Conservation (phyloP, 1,140 invertebrate species). For the Drosophila novamexicana region DNA sequence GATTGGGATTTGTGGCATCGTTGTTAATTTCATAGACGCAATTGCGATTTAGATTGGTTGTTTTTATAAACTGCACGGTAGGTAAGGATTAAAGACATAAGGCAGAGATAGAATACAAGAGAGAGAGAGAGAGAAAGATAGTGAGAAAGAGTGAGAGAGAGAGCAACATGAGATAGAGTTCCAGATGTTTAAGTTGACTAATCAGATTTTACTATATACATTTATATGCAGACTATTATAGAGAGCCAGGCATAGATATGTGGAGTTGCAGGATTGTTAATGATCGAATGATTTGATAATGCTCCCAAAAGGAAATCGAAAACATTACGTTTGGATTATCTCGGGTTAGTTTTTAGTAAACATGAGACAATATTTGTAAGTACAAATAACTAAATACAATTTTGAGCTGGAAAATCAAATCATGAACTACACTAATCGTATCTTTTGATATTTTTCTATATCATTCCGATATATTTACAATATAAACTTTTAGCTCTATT, state of each 20-base stretch:
- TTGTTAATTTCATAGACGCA: conserved; percentile 78
- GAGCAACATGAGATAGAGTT: conserved; percentile 15
- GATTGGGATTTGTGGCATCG: conserved; percentile 74
- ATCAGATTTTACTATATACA: not conserved
- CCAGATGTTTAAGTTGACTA: not conserved
- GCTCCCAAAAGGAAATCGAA: not conserved
- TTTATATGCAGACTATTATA: not conserved
- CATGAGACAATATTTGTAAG: not conserved
- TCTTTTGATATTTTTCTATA: not conserved
- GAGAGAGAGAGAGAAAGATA: conserved; percentile 47
- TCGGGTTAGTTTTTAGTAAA: not conserved
- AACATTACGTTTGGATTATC: not conserved
- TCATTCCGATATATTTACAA: not conserved
- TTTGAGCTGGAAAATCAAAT: conserved; percentile 6
- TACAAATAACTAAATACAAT: not conserved
- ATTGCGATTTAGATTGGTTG: conserved; percentile 80
- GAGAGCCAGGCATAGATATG: not conserved
- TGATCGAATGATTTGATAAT: conserved; percentile 8
- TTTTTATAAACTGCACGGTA: conserved; percentile 77
- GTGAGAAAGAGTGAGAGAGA: conserved; percentile 54
- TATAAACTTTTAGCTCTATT: not conserved
- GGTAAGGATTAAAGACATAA: conserved; percentile 48
- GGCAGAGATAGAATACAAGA: conserved; percentile 48
- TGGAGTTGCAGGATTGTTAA: not conserved
- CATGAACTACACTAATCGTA: not conserved